Conservation (phyloP, 1,140 invertebrate species). For the Bombus affinis region DNA sequence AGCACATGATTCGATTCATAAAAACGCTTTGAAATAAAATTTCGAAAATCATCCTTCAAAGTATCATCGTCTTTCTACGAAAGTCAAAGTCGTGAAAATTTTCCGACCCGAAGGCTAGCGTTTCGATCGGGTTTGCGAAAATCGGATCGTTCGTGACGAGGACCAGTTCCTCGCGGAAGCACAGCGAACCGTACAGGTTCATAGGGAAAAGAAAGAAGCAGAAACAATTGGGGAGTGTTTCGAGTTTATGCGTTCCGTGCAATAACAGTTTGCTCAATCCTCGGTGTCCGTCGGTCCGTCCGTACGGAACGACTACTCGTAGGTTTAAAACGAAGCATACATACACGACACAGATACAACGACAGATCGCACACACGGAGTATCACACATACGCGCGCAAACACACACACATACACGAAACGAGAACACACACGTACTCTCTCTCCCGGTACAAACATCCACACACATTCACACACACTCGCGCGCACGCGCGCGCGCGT, state of each 20-base stretch:
- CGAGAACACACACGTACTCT: not conserved
- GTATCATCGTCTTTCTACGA: not conserved
- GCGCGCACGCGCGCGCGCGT: not conserved
- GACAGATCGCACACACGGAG: not conserved
- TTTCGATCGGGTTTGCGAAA: not conserved
- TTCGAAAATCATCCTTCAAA: not conserved
- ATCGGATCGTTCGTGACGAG: not conserved
- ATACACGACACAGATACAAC: not conserved
- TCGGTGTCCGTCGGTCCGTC: constrained; percentile 80
- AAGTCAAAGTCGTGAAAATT: not conserved
- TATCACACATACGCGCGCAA: not conserved
- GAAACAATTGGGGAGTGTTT: constrained; percentile 64
- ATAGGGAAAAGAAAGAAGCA: constrained; percentile 9
- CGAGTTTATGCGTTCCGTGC: constrained; percentile 76
- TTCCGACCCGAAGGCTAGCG: not conserved
- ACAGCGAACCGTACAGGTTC: constrained; percentile 37
- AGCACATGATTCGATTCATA: not conserved
- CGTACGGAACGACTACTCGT: constrained; percentile 77
- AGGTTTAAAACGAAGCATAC: constrained; percentile 61
- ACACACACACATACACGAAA: not conserved
- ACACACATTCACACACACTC: not conserved
- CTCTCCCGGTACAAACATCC: not conserved
- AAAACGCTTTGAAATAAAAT: not conserved
- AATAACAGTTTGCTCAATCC: constrained; percentile 81
- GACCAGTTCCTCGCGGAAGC: constrained; percentile 32